Percentiles rank a stretch among this genome's conserved stretches.
phyloP scores from a whole-genome alignment of 2,888 invertebrate genomes.

The Ophion slaviceki region DNA sequence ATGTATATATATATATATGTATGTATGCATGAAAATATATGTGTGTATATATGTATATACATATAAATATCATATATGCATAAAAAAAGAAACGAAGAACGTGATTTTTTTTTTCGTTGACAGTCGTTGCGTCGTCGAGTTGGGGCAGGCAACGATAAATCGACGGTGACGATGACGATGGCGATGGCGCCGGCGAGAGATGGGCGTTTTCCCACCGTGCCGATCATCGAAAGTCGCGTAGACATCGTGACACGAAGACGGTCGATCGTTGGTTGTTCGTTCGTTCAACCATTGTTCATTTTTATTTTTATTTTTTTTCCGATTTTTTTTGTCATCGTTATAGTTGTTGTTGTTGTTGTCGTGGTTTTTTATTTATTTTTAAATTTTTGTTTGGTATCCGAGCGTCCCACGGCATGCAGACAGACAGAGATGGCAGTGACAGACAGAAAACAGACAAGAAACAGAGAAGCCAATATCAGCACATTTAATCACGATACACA shows the following conservation, averaged over 20 bases:
- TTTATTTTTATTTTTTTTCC: slow-evolving; percentile 40
- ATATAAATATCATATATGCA: too few species aligned
- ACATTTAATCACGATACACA: slow-evolving; percentile 77
- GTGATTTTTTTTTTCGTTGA: too few species aligned
- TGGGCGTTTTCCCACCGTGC: not conserved
- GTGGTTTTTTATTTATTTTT: slow-evolving; percentile 40
- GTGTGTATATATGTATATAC: too few species aligned
- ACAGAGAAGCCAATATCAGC: slow-evolving; percentile 85
- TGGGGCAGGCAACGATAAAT: too few species aligned
- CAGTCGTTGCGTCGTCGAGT: too few species aligned
- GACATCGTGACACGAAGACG: not conserved
- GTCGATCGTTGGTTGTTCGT: not conserved
- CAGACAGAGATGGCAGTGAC: slow-evolving; percentile 85
- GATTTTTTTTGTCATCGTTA: slow-evolving; percentile 66
- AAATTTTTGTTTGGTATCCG: slow-evolving; percentile 75
- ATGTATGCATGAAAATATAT: not conserved
- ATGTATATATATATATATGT: too few species aligned
- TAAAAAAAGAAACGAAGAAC: too few species aligned
- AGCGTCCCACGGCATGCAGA: slow-evolving; percentile 86
- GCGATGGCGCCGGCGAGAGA: not conserved
- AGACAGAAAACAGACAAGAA: slow-evolving; percentile 85
- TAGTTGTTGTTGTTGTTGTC: slow-evolving; percentile 65
- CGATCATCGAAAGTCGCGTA: too few species aligned
- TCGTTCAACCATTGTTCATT: slow-evolving; percentile 14
- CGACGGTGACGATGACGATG: too few species aligned